Base-by-base conservation (phyloP, 2,113 vertebrate genomes). In the Toxostoma redivivum region DNA sequence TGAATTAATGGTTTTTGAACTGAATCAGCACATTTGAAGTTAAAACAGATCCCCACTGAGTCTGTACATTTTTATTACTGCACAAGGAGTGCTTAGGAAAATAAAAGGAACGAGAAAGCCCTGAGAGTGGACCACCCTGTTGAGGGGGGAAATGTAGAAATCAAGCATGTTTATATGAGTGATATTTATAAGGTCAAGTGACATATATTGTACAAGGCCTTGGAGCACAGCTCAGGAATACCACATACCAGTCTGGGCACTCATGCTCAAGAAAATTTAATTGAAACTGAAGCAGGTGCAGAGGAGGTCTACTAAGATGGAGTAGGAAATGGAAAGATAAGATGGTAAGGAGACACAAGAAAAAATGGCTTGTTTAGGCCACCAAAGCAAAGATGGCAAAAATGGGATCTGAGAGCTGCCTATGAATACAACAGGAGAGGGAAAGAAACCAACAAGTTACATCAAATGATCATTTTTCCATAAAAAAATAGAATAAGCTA, bases 61-160 rank as follows among this genome's bases (percentile, higher is more conserved):
- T 90, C 97, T 94, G 85, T 94, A 96, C 95, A 95, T 95, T 97
- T 97, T 96, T 96, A 97, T 97, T 97, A 97, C 90, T 84, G 82
- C 9, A 70, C 89, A 93, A 97, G 92, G 96, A 94, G 92, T 96
- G 91, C 85, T 94, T 95, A 96, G 82, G 80, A 97, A 97, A 96
- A 96, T 95, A 97, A 94, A 95, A 90, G 79, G 81, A 97, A 95
- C 7, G 60, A 95, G 93, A 96, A 92, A 96, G 37, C 67, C 93
- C 74, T 83, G 73, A 93, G 90, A 94, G 71, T 84, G 65, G 96
- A 97, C 92, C 94, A 97, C 94, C 92, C 91, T 92, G 94, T 85
- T 81, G 93, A 92, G 92, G 95, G 53, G 86, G 69, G 72, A 94
- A 89, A 93, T 71, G 86, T 1, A 94, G 90, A 76, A 92, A 92